Evolutionary conservation across 1,140 invertebrate species (phyloP).

Genomic region (Atta cephalotes): DNA sequence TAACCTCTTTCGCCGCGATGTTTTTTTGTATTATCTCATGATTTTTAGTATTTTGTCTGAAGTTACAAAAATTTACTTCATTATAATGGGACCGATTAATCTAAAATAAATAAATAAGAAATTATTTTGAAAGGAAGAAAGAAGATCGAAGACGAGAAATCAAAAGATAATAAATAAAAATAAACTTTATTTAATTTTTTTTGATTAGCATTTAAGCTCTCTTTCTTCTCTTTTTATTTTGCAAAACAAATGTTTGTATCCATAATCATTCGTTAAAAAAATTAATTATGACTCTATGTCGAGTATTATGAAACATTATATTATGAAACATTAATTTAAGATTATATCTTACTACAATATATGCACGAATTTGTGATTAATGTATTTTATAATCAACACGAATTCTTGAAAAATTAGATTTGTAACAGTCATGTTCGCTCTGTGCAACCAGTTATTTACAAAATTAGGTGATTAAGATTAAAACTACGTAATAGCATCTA

Average conservation of each 20-base stretch:
- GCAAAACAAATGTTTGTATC: no score
- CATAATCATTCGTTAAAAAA: not conserved
- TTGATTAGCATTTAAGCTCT: no score
- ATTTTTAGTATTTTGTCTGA: not conserved
- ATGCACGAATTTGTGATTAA: not conserved
- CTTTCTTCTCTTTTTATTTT: no score
- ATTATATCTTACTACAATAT: not conserved
- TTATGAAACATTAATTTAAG: not conserved
- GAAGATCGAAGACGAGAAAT: no score
- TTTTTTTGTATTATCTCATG: not conserved
- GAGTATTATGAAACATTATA: not conserved
- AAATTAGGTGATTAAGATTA: not conserved
- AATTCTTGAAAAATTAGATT: not conserved
- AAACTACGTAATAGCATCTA: not conserved
- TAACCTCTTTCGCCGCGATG: not conserved
- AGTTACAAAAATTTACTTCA: conserved; percentile 14
- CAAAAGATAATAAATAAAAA: no score
- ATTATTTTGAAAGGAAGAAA: no score
- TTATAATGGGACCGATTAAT: not conserved
- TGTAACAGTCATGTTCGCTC: not conserved
- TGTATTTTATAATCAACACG: not conserved
- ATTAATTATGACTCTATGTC: not conserved
- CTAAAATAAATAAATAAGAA: not conserved
- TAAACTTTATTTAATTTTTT: no score
- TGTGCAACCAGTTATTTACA: not conserved